Conservation (phyloP, 2,888 invertebrate species). For the Creontiades dilutus region DNA sequence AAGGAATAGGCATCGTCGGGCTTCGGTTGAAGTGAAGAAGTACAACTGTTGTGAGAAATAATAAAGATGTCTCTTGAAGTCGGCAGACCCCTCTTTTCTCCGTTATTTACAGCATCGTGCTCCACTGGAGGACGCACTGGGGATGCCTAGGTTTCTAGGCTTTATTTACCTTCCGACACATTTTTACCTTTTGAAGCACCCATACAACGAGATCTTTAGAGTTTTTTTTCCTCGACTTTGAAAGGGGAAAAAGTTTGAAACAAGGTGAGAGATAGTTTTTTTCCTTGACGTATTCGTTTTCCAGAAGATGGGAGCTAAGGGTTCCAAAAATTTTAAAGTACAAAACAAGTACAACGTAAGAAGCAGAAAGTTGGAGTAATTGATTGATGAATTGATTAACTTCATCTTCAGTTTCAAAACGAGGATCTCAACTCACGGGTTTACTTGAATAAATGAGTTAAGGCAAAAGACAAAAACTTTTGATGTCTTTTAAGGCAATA, state of each 20-base stretch:
- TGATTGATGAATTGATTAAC: too few species aligned
- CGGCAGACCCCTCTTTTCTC: neutral
- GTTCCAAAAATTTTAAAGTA: neutral
- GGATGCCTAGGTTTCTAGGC: neutral
- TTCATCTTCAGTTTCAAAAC: too few species aligned
- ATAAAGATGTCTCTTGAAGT: neutral
- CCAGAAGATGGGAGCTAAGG: neutral
- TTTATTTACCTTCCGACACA: constrained; percentile 10
- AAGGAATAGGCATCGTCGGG: constrained; percentile 14
- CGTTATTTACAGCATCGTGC: constrained; percentile 6
- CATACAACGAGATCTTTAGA: neutral
- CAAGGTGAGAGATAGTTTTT: neutral
- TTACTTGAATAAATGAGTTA: too few species aligned
- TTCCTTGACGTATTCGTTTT: neutral
- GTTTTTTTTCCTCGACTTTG: neutral
- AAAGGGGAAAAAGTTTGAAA: neutral
- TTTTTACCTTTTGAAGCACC: constrained; percentile 6
- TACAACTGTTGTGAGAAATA: constrained; percentile 36
- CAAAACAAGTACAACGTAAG: too few species aligned
- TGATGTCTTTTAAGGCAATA: too few species aligned
- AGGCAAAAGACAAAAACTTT: too few species aligned
- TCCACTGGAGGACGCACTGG: neutral
- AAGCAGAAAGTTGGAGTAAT: too few species aligned
- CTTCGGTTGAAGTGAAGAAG: neutral
- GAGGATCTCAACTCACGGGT: too few species aligned